Evolutionary conservation across 2,888 invertebrate genomes (phyloP).

Genomic region (Drosophila eohydei): DNA sequence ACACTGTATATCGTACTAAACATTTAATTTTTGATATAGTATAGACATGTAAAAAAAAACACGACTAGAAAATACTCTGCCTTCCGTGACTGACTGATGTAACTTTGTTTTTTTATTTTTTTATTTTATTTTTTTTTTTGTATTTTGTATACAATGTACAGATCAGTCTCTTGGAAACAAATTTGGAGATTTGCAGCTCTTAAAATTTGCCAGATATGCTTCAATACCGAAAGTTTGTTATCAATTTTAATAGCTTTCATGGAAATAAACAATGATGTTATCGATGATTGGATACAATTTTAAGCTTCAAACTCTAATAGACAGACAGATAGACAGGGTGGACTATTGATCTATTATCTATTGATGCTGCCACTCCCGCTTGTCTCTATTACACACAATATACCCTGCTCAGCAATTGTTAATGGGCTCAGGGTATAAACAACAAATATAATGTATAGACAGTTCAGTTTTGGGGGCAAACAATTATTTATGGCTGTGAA

Average conservation of each 20-base stretch:
- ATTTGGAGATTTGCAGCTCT: too few species aligned
- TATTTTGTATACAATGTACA: too few species aligned
- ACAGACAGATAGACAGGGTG: background rate
- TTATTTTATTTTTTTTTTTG: too few species aligned
- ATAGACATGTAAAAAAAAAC: background rate
- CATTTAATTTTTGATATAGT: slow-evolving; percentile 1
- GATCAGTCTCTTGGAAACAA: too few species aligned
- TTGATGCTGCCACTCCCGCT: background rate
- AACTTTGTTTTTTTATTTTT: too few species aligned
- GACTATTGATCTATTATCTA: background rate
- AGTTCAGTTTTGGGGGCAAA: slow-evolving; percentile 35
- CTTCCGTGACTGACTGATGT: background rate
- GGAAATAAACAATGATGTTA: too few species aligned
- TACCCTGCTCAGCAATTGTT: background rate
- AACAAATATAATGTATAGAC: slow-evolving; percentile 35
- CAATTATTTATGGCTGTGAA: slow-evolving; percentile 58
- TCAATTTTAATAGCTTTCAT: too few species aligned
- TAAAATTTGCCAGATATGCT: too few species aligned
- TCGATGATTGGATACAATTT: background rate
- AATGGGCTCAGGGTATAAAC: slow-evolving; percentile 6
- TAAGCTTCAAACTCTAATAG: background rate
- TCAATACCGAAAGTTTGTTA: too few species aligned
- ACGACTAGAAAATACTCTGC: background rate
- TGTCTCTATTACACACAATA: background rate
- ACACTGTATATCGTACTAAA: slow-evolving; percentile 2